Conservation (phyloP, 2,888 invertebrate genomes). For the Resseliella maxima region DNA sequence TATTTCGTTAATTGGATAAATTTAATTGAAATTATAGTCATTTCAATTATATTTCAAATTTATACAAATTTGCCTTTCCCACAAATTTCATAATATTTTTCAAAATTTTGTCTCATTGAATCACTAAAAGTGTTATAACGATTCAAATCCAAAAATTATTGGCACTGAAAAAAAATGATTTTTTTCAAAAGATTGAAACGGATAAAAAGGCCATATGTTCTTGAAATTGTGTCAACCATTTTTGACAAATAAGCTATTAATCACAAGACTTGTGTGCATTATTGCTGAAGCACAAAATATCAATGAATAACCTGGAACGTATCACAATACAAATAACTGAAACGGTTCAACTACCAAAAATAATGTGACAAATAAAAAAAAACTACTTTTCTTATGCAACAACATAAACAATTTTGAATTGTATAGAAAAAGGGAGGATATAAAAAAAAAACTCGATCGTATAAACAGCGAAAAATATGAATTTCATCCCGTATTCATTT, state of each 20-base stretch:
- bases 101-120: no score
- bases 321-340: conserved; percentile 16
- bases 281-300: background rate
- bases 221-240: background rate
- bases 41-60: background rate
- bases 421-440: conserved; percentile 22
- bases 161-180: background rate
- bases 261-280: background rate
- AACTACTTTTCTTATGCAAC: background rate
- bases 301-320: background rate
- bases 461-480: conserved; percentile 19
- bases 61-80: background rate
- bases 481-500: conserved; percentile 19
- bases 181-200: background rate
- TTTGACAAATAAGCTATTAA: conserved; percentile 20
- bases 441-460: conserved; percentile 8
- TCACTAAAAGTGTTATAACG: no score
- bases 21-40: background rate
- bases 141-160: background rate
- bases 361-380: conserved; percentile 28
- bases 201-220: conserved; percentile 1
- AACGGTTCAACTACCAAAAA: conserved; percentile 14
- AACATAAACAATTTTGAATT: background rate
- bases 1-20: background rate
- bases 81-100: no score